phyloP scores from a whole-genome alignment of 2,888 invertebrate species.

The Aleiodes alternator region DNA sequence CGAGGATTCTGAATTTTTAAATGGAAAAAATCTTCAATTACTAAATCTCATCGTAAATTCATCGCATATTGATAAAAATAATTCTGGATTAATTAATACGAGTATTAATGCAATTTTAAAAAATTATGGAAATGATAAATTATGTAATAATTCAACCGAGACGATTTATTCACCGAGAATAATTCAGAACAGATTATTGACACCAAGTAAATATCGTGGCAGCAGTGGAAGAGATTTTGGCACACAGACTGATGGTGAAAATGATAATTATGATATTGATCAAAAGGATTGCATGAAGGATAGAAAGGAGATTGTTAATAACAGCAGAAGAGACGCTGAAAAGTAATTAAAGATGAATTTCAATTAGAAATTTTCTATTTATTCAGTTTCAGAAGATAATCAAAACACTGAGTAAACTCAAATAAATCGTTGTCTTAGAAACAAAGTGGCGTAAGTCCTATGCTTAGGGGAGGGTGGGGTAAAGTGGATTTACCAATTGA shows the following conservation, averaged over 20 bases:
- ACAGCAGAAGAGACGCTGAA: slow-evolving; percentile 77
- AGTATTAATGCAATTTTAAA: slow-evolving; percentile 57
- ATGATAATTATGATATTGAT: slow-evolving; percentile 77
- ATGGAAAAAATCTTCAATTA: slow-evolving; percentile 64
- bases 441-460: too few species aligned
- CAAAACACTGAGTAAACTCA: too few species aligned
- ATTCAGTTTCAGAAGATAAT: too few species aligned
- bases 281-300: slow-evolving; percentile 79
- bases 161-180: slow-evolving; percentile 59
- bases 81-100: slow-evolving; percentile 49
- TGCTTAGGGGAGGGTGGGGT: too few species aligned
- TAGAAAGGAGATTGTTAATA: slow-evolving; percentile 83
- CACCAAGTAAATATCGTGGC: slow-evolving; percentile 79
- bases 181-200: slow-evolving; percentile 77
- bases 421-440: too few species aligned
- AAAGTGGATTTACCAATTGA: slow-evolving; percentile 37
- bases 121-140: slow-evolving; percentile 50
- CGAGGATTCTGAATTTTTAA: slow-evolving; percentile 67
- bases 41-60: slow-evolving; percentile 68
- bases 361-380: slow-evolving; percentile 20
- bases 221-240: slow-evolving; percentile 79
- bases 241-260: slow-evolving; percentile 83
- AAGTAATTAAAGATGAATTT: slow-evolving; percentile 62
- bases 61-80: slow-evolving; percentile 58
- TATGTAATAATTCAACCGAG: slow-evolving; percentile 45